A percentile compares a stretch with the other conserved stretches of the same genome.
Conservation (phyloP, 2,797 vertebrate genomes). For the Molossus alvarezi region DNA sequence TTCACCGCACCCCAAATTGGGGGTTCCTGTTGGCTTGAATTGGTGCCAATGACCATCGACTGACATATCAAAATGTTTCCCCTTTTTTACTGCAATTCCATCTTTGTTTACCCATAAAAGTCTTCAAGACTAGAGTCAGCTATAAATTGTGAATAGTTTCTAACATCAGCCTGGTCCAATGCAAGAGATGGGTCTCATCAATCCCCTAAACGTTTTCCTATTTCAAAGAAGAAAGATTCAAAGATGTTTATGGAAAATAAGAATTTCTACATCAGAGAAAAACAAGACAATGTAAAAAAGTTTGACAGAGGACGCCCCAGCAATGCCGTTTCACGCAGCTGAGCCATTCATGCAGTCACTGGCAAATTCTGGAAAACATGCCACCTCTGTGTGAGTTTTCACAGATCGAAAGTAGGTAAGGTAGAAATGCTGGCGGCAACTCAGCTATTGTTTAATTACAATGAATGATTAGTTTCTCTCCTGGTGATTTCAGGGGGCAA, state of each 20-base stretch:
- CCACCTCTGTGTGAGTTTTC: constrained; percentile 28
- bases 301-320: background rate
- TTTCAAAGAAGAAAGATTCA: constrained; percentile 3
- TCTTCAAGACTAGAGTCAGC: constrained; percentile 37
- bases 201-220: constrained; percentile 19
- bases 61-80: background rate
- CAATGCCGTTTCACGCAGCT: background rate
- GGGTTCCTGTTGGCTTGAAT: background rate
- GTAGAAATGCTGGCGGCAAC: background rate
- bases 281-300: background rate
- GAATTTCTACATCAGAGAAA: background rate
- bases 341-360: background rate
- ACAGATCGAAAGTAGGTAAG: constrained; percentile 50
- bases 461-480: constrained; percentile 62
- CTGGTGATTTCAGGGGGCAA: constrained; percentile 26
- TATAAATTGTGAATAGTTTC: background rate
- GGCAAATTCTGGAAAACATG: constrained; percentile 1
- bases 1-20: background rate
- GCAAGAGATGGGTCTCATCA: background rate
- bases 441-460: constrained; percentile 57
- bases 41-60: background rate
- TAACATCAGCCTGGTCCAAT: background rate
- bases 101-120: background rate
- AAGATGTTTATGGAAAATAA: constrained; percentile 32
- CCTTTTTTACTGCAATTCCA: background rate